Percentiles rank a stretch among this genome's conserved stretches.
phyloP scores from a whole-genome alignment of 2,888 invertebrate genomes.

The Lasioglossum villosulum region DNA sequence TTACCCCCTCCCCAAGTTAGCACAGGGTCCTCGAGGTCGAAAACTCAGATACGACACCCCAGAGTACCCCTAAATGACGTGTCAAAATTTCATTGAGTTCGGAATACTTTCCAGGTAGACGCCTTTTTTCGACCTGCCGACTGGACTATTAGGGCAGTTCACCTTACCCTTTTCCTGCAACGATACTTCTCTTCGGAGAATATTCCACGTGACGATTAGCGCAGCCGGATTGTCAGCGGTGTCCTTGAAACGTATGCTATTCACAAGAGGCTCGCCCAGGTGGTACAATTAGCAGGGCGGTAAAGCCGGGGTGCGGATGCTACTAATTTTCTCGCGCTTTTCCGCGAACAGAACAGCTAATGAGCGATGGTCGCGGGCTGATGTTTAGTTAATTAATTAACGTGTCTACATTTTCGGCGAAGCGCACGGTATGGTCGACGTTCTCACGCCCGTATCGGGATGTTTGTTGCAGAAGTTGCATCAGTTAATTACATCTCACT shows the following conservation, averaged over 20 bases:
- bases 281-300: neutral
- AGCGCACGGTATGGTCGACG: neutral
- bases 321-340: slow-evolving; percentile 4
- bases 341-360: slow-evolving; percentile 21
- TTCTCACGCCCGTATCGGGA: neutral
- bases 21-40: too few species aligned
- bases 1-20: too few species aligned
- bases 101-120: too few species aligned
- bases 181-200: too few species aligned
- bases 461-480: slow-evolving; percentile 43
- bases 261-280: neutral
- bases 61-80: too few species aligned
- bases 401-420: slow-evolving; percentile 28
- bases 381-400: slow-evolving; percentile 32
- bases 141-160: too few species aligned
- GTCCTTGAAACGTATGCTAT: neutral
- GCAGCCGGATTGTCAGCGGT: too few species aligned
- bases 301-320: neutral
- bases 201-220: too few species aligned
- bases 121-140: too few species aligned
- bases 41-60: too few species aligned
- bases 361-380: neutral
- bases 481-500: slow-evolving; percentile 58
- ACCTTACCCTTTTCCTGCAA: neutral
- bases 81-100: too few species aligned